Percentiles rank a stretch among this genome's conserved stretches.
Conservation (phyloP, 2,888 invertebrate species). For the Euplexia lucipara region DNA sequence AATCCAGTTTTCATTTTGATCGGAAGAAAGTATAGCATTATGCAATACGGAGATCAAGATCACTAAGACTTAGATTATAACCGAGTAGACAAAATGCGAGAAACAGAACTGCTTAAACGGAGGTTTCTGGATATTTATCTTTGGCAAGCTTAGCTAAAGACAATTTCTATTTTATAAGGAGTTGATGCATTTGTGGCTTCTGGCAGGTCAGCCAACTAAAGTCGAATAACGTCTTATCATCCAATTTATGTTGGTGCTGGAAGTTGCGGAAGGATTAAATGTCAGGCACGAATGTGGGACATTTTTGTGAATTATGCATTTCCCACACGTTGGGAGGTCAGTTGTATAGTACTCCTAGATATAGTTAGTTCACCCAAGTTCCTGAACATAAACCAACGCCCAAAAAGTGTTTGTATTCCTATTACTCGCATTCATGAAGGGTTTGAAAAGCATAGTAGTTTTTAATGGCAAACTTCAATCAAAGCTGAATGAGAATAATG, state of each 20-base stretch:
- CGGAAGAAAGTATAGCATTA: constrained; percentile 7
- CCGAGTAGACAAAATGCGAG: neutral
- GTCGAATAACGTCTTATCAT: constrained; percentile 5
- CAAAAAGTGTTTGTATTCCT: constrained; percentile 18
- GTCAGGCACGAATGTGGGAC: neutral
- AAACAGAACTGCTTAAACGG: neutral
- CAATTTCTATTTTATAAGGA: neutral
- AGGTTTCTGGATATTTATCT: neutral
- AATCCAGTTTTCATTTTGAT: constrained; percentile 9
- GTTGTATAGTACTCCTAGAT: neutral
- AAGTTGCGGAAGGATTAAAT: constrained; percentile 14
- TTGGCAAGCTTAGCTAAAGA: too few species aligned
- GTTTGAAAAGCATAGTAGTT: constrained; percentile 29
- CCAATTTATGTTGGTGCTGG: constrained; percentile 10
- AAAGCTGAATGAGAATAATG: constrained; percentile 44
- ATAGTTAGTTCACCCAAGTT: neutral
- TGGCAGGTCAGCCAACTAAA: neutral
- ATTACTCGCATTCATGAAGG: constrained; percentile 20
- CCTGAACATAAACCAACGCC: constrained; percentile 4
- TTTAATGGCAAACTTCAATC: constrained; percentile 48
- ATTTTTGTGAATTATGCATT: constrained; percentile 18
- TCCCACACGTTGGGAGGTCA: neutral
- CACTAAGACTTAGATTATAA: neutral
- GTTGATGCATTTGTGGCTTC: neutral
- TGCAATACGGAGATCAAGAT: constrained; percentile 14